Conservation (phyloP, 2,113 vertebrate genomes). For the Rhinopithecus roxellana region DNA sequence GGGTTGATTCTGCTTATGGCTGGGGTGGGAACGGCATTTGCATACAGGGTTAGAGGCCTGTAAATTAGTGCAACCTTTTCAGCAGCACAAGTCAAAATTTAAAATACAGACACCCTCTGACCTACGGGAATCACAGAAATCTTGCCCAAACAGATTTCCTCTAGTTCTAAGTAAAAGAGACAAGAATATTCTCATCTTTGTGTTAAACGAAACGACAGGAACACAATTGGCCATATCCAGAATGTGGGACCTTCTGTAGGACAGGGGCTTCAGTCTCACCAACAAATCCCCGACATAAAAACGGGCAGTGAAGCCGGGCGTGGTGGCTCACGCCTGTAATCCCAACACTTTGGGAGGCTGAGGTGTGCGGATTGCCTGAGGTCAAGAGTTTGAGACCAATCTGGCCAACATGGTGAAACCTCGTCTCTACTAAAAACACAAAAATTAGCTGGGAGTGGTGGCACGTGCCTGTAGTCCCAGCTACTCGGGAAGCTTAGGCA, state of each 20-base stretch:
- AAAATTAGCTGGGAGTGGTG: too few species aligned
- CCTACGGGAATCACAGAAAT: neutral
- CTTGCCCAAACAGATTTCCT: neutral
- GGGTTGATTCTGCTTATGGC: neutral
- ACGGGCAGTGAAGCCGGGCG: fast-evolving
- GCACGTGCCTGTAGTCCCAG: too few species aligned
- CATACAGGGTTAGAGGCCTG: fast-evolving
- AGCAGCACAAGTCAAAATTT: neutral
- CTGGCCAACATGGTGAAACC: too few species aligned
- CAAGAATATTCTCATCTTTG: neutral
- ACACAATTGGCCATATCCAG: neutral
- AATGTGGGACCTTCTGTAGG: fast-evolving
- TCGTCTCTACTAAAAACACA: too few species aligned
- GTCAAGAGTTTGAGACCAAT: too few species aligned
- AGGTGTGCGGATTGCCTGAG: too few species aligned
- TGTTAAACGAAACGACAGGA: neutral
- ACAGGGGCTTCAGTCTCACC: neutral
- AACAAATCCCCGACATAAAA: neutral
- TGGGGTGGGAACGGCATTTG: neutral
- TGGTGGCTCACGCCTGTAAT: too few species aligned
- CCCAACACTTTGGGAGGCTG: too few species aligned
- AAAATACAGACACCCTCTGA: neutral
- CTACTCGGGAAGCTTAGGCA: too few species aligned
- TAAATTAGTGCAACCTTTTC: neutral
- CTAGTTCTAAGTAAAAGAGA: neutral